Base-by-base conservation (phyloP, 1,140 invertebrate species). In the Tetramorium alpestre region DNA sequence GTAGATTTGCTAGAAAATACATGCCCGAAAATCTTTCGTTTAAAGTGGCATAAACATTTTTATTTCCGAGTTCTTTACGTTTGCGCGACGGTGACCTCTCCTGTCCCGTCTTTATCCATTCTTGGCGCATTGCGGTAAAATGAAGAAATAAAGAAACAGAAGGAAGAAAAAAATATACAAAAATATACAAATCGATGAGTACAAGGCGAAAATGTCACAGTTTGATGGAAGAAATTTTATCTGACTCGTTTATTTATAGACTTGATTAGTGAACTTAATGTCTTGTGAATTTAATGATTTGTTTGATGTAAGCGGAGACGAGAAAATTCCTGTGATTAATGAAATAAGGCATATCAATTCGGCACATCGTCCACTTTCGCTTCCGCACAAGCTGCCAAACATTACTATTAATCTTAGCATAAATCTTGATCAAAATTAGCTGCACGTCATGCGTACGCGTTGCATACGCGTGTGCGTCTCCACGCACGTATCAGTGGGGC, bases 401-500 rank as follows among this genome's bases (percentile, higher is more conserved):
- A 47, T 47, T 62, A 33, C 22, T 49, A 73, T 60, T 58, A 60
- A 49, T 82, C 51, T 33, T 33, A 60, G 41, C 8, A 54, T 82
- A 44, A 82, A 73, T 64, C 54, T 58, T 60, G 41, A 75, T 84
- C 44, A 75, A 75, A 75, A 84, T 84, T 75, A 62, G 18, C 56
- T 47, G 70, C 76, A 5, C 64, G 64, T 56, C 49, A 84, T 75
- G 47, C 60, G 69, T 65, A 41, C 51, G 44, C 56, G 70, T 38
- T 73, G 65, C 78, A 72, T 28, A 64, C 28, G 22, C 64, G 56
- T 72, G 77, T 84, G 58, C 76, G 85, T 89, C 56, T 62, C 10
- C 67, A 70, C 62, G 72, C 80, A 65, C 62, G 65, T 84, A 80
- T 87, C 76, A 82, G 70, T 77, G 85, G 25, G 90, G 25, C 86